Conservation (phyloP, 2,113 vertebrate species). For the Poeciliopsis prolifica region DNA sequence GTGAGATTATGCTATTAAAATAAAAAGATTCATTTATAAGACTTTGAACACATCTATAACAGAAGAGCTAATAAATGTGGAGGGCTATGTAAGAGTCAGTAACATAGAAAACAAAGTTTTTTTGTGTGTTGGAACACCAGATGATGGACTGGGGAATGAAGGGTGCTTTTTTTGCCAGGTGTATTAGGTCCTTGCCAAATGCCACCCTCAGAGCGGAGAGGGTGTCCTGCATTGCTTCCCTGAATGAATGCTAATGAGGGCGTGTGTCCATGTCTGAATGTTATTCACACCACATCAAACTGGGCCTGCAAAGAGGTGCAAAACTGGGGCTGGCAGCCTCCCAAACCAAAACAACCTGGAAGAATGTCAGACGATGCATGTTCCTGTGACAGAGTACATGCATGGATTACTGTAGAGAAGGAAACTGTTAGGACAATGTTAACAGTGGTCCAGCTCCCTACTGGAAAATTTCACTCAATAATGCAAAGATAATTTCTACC, state of each 20-base stretch:
- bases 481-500: not conserved
- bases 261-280: constrained; percentile 80
- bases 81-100: not conserved
- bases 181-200: constrained; percentile 80
- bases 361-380: constrained; percentile 80
- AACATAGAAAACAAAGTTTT: constrained; percentile 1
- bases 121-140: constrained; percentile 57
- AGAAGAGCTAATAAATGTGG: not conserved
- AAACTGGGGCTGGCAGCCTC: constrained; percentile 79
- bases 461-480: constrained; percentile 1
- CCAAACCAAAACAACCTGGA: constrained; percentile 82
- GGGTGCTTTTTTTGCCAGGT: constrained; percentile 76
- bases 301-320: constrained; percentile 81
- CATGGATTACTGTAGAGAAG: constrained; percentile 67
- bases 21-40: not conserved
- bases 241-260: constrained; percentile 80
- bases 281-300: constrained; percentile 84
- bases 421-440: constrained; percentile 46
- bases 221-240: constrained; percentile 73
- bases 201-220: constrained; percentile 79
- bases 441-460: constrained; percentile 29
- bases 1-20: not conserved
- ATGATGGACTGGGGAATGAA: constrained; percentile 47
- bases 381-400: constrained; percentile 67
- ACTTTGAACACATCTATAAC: not conserved